Percentiles rank a stretch among this genome's conserved stretches.
Conservation (phyloP, 2,888 invertebrate genomes). For the Apamea sordens region DNA sequence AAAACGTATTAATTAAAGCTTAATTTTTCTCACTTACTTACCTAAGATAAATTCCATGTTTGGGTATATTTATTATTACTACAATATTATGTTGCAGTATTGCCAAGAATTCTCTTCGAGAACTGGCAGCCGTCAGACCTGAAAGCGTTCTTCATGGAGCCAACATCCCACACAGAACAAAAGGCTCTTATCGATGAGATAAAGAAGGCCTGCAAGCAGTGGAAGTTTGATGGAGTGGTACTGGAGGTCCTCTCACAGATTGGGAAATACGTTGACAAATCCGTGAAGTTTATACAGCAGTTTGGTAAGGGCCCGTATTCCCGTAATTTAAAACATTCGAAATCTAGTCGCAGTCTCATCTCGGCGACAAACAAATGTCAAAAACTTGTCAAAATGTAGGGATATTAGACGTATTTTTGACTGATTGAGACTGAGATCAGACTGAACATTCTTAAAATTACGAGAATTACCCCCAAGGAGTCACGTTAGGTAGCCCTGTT, state of each 20-base stretch:
- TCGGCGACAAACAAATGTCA: too few relatives aligned
- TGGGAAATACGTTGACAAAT: conserved; percentile 92
- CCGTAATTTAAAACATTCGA: too few relatives aligned
- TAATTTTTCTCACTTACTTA: neutral
- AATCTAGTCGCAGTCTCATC: too few relatives aligned
- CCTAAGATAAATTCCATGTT: neutral
- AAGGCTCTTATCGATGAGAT: conserved; percentile 92
- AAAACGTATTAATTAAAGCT: neutral
- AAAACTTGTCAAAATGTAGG: too few relatives aligned
- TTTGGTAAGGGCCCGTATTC: too few relatives aligned
- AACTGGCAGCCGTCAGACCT: conserved; percentile 95
- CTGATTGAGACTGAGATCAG: too few relatives aligned
- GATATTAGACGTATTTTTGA: too few relatives aligned
- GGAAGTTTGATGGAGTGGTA: conserved; percentile 97
- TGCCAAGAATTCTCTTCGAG: conserved; percentile 97
- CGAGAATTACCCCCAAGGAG: too few relatives aligned
- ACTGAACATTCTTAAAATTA: too few relatives aligned
- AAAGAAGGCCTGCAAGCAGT: conserved; percentile 92
- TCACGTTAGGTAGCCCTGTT: neutral
- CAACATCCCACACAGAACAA: conserved; percentile 92
- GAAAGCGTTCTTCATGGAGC: conserved; percentile 92
- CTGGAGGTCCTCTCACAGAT: conserved; percentile 96
- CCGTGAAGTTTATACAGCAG: conserved; percentile 92
- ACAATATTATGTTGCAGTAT: conserved; percentile 91
- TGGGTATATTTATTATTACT: neutral